Percentiles rank a stretch among this genome's conserved stretches.
Evolutionary conservation across 2,113 vertebrate species (phyloP).

Genomic region (Petrocephalus zakoni): DNA sequence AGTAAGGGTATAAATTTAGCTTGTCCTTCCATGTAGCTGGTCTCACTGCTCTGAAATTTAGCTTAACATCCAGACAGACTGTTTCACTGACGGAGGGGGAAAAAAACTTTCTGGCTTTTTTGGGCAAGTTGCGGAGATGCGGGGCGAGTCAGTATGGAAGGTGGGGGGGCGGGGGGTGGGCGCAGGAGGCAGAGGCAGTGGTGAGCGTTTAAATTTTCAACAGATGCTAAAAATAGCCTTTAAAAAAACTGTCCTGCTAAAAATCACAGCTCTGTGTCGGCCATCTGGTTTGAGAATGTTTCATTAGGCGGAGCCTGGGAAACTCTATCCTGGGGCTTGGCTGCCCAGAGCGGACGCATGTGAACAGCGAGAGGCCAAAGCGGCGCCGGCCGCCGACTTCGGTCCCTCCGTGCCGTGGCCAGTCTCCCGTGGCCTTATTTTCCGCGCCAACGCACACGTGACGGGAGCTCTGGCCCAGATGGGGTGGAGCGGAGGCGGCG

Average conservation of each 20-base stretch:
- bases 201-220: constrained; percentile 42
- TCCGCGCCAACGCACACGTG: constrained; percentile 9
- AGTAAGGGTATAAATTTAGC: constrained; percentile 55
- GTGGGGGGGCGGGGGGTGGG: constrained; percentile 13
- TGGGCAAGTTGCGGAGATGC: constrained; percentile 49
- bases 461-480: constrained; percentile 8
- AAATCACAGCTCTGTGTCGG: constrained; percentile 55
- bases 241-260: constrained; percentile 49
- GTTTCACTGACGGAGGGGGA: constrained; percentile 35
- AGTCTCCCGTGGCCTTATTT: neutral
- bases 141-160: constrained; percentile 22
- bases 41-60: constrained; percentile 21
- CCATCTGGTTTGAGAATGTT: constrained; percentile 50
- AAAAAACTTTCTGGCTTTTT: constrained; percentile 52
- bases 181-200: constrained; percentile 22
- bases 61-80: constrained; percentile 42
- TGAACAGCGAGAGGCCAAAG: constrained; percentile 20
- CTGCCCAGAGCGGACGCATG: constrained; percentile 31
- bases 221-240: constrained; percentile 57
- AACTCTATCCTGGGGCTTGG: constrained; percentile 42
- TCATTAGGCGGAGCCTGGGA: constrained; percentile 60
- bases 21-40: constrained; percentile 32
- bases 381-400: neutral
- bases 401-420: neutral
- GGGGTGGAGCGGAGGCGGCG: neutral